Percentiles rank a stretch among this genome's conserved stretches.
Evolutionary conservation across 2,888 invertebrate genomes (phyloP).

Genomic region (Metalampra italica): DNA sequence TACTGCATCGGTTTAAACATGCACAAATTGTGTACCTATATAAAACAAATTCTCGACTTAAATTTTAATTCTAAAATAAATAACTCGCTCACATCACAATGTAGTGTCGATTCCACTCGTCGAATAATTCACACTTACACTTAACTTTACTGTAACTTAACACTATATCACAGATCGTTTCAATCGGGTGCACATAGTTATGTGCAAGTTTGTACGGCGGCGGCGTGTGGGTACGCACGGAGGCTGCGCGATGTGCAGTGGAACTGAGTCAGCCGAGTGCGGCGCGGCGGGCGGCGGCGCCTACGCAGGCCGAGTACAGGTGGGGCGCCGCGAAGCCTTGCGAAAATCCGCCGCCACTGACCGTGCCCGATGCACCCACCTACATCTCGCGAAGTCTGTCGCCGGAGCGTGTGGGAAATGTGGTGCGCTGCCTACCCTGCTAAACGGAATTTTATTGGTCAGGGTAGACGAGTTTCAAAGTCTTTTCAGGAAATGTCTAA

Average conservation of each 20-base stretch:
- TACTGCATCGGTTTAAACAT: slow-evolving; percentile 12
- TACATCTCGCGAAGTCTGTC: slow-evolving; percentile 25
- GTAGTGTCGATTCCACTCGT: slow-evolving; percentile 40
- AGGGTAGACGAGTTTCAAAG: too few relatives aligned
- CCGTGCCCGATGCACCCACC: slow-evolving; percentile 30
- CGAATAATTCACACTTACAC: slow-evolving; percentile 37
- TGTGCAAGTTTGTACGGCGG: slow-evolving; percentile 26
- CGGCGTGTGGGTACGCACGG: slow-evolving; percentile 32
- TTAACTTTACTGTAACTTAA: slow-evolving; percentile 57
- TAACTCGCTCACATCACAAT: slow-evolving; percentile 25
- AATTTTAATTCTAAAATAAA: slow-evolving; percentile 14
- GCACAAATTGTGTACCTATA: slow-evolving; percentile 38
- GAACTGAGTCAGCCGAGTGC: slow-evolving; percentile 34
- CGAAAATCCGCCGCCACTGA: slow-evolving; percentile 51
- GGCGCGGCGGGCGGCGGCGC: slow-evolving; percentile 50
- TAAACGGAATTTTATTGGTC: too few relatives aligned
- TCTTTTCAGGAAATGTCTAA: too few relatives aligned
- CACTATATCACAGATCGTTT: slow-evolving; percentile 73
- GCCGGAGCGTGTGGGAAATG: too few relatives aligned
- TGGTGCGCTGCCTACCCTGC: too few relatives aligned
- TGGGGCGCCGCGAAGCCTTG: slow-evolving; percentile 54
- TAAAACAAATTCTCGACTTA: background rate
- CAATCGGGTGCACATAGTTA: slow-evolving; percentile 57
- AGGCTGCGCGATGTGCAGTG: slow-evolving; percentile 49
- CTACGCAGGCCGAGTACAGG: slow-evolving; percentile 39